These are phyloP conservation scores for Centruroides sculpturatus DNA, from an alignment of 1,140 invertebrate species.

Conservation along the genomic window DNA sequence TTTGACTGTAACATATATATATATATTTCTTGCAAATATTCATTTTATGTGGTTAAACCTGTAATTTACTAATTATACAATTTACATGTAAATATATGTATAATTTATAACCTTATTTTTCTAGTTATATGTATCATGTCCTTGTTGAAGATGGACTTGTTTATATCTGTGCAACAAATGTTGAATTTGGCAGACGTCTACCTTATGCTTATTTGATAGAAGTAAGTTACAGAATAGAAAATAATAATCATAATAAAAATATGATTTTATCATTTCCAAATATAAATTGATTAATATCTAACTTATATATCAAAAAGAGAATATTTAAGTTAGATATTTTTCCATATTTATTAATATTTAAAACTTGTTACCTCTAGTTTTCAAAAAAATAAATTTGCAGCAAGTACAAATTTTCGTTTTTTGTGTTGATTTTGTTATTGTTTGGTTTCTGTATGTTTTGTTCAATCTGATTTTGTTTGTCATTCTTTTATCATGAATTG, in stretches of 20 bases:
- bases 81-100: too few species aligned
- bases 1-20: too few species aligned
- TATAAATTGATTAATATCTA: background rate
- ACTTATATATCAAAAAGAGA: background rate
- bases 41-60: background rate
- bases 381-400: too few species aligned
- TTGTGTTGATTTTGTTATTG: too few species aligned
- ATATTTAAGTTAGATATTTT: background rate
- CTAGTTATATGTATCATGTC: slow-evolving; percentile 28
- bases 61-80: too few species aligned
- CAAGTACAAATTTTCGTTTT: too few species aligned
- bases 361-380: too few species aligned
- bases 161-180: slow-evolving; percentile 26
- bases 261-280: background rate
- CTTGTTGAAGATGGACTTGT: slow-evolving; percentile 28
- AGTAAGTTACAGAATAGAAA: slow-evolving; percentile 18
- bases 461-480: too few species aligned
- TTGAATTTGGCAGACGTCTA: slow-evolving; percentile 23
- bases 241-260: background rate
- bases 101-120: slow-evolving; percentile 7
- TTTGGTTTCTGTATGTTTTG: too few species aligned
- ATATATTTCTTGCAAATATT: too few species aligned
- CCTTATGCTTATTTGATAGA: slow-evolving; percentile 27
- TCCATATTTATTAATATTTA: background rate
- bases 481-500: too few species aligned